These are phyloP conservation scores for Brevipalpus yothersi DNA, from an alignment of 1,140 invertebrate species.

Conservation along the genomic window DNA sequence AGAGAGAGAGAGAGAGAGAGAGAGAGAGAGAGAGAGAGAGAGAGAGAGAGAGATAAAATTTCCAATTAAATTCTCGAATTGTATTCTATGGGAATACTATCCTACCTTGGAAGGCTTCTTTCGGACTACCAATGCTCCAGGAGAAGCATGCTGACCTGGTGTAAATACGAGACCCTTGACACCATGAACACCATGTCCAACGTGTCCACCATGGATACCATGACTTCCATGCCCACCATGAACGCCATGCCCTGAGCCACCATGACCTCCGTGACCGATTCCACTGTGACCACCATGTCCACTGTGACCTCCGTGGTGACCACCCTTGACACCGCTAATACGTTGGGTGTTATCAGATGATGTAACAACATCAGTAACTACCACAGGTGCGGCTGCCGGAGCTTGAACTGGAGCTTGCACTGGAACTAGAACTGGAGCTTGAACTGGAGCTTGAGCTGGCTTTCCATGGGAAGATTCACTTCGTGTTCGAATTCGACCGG, in stretches of 20 bases:
- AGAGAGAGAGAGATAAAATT: too few species aligned
- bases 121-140: background rate
- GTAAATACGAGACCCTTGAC: background rate
- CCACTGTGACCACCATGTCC: background rate
- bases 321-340: background rate
- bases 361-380: constrained; percentile 46
- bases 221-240: background rate
- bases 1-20: too few species aligned
- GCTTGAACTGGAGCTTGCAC: constrained; percentile 50
- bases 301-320: background rate
- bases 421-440: constrained; percentile 69
- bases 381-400: constrained; percentile 78
- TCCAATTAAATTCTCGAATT: too few species aligned
- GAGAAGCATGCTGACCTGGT: background rate
- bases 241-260: background rate
- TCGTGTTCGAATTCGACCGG: too few species aligned
- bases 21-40: too few species aligned
- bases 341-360: background rate
- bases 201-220: background rate
- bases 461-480: too few species aligned
- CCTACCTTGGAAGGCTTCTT: background rate
- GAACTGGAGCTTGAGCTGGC: constrained; percentile 51
- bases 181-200: background rate
- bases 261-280: background rate
- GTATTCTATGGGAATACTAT: background rate